Evolutionary conservation across 2,888 invertebrate genomes (phyloP).

Genomic region (Microchrysa polita): DNA sequence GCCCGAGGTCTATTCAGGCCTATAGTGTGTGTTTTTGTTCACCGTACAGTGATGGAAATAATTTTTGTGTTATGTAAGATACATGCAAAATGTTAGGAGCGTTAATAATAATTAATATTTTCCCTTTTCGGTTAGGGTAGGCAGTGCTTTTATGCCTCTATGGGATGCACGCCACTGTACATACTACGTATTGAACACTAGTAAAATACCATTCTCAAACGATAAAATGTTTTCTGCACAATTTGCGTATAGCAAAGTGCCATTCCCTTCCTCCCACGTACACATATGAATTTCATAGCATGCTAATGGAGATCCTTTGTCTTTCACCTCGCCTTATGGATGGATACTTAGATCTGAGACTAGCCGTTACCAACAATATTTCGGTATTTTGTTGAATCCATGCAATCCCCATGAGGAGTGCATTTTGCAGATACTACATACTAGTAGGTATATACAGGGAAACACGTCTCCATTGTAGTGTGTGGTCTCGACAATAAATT

Average conservation of each 20-base stretch:
- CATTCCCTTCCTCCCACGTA: not conserved
- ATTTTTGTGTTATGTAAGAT: too few species aligned
- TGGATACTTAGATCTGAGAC: too few species aligned
- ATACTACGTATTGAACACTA: not conserved
- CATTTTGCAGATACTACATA: slow-evolving; percentile 45
- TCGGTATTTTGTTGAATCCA: slow-evolving; percentile 20
- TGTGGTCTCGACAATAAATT: slow-evolving; percentile 47
- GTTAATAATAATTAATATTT: too few species aligned
- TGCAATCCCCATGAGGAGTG: slow-evolving; percentile 46
- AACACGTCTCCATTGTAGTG: slow-evolving; percentile 39
- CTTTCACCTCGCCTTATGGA: not conserved
- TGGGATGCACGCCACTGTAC: too few species aligned
- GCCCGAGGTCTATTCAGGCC: too few species aligned
- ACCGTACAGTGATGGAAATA: too few species aligned
- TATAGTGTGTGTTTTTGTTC: too few species aligned
- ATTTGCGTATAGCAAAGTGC: not conserved
- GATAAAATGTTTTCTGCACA: not conserved
- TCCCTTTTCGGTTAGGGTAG: too few species aligned
- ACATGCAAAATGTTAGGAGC: too few species aligned
- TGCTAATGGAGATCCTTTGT: slow-evolving; percentile 11
- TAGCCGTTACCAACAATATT: too few species aligned
- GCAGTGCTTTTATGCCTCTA: too few species aligned
- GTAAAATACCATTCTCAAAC: not conserved
- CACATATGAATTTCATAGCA: slow-evolving; percentile 9
- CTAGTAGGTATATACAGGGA: too few species aligned